These are phyloP conservation scores for Teleiodes luculella DNA, from an alignment of 2,888 invertebrate species.

Conservation along the genomic window DNA sequence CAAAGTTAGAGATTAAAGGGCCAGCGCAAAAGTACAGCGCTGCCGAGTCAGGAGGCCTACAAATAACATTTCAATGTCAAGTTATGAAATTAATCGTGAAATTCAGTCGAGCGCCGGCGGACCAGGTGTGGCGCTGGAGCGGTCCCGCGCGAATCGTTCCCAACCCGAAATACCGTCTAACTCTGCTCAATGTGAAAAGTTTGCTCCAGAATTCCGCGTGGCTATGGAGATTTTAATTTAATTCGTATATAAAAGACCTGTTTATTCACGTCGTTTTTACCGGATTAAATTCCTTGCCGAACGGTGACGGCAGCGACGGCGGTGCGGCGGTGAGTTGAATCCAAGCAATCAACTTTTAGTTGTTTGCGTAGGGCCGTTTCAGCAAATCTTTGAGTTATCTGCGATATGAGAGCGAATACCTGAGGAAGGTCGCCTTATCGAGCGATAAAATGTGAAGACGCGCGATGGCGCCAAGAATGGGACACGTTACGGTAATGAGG, in stretches of 20 bases:
- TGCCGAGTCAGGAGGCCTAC: constrained; percentile 24
- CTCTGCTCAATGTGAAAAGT: constrained; percentile 52
- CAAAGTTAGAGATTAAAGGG: constrained; percentile 1
- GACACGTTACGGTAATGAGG: constrained; percentile 26
- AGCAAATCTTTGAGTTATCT: constrained; percentile 2
- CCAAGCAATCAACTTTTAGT: neutral
- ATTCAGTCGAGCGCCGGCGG: constrained; percentile 40
- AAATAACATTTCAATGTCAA: constrained; percentile 45
- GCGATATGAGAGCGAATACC: constrained; percentile 3
- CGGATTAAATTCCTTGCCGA: constrained; percentile 10
- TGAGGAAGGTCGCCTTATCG: constrained; percentile 2
- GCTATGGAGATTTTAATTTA: constrained; percentile 41
- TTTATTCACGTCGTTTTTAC: constrained; percentile 15
- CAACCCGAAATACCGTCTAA: constrained; percentile 40
- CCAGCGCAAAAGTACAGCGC: constrained; percentile 1
- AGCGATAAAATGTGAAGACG: constrained; percentile 9
- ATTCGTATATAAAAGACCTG: constrained; percentile 32
- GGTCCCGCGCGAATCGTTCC: constrained; percentile 37
- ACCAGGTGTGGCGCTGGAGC: constrained; percentile 32
- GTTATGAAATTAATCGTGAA: constrained; percentile 51
- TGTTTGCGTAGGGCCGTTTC: neutral
- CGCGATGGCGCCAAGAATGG: constrained; percentile 11
- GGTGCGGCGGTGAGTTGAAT: constrained; percentile 8
- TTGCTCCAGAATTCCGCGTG: constrained; percentile 35
- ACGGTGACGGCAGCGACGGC: neutral